Evolutionary conservation across 2,797 vertebrate species (phyloP).

Genomic region (Thaleichthys pacificus): DNA sequence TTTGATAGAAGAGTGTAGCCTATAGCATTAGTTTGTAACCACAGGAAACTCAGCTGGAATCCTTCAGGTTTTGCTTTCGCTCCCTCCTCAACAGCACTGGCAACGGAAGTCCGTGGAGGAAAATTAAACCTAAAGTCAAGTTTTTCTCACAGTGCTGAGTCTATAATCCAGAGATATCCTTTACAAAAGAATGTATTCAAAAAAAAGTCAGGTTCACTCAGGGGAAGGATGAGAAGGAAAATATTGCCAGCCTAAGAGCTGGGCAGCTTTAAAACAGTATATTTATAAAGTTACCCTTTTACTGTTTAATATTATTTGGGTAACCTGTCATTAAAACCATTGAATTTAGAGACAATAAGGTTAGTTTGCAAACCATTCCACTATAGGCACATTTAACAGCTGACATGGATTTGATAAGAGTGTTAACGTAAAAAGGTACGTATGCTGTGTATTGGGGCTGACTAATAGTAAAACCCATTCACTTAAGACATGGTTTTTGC

Average conservation of each 20-base stretch:
- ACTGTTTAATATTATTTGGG: background rate
- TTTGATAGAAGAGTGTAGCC: slow-evolving; percentile 77
- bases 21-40: slow-evolving; percentile 80
- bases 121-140: slow-evolving; percentile 77
- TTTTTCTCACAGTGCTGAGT: slow-evolving; percentile 77
- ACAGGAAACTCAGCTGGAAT: slow-evolving; percentile 83
- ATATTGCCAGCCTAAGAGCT: slow-evolving; percentile 62
- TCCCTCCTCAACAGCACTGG: slow-evolving; percentile 57
- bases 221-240: slow-evolving; percentile 65
- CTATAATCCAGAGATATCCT: slow-evolving; percentile 82
- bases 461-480: slow-evolving; percentile 35
- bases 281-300: background rate
- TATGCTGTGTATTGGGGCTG: slow-evolving; percentile 29
- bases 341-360: background rate
- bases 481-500: slow-evolving; percentile 34
- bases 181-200: slow-evolving; percentile 77
- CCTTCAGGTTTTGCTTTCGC: slow-evolving; percentile 61
- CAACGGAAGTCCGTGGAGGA: slow-evolving; percentile 75
- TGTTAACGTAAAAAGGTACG: slow-evolving; percentile 10
- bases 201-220: slow-evolving; percentile 73
- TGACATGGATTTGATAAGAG: slow-evolving; percentile 22
- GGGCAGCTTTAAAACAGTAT: slow-evolving; percentile 29
- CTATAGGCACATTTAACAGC: background rate
- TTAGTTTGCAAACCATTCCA: background rate
- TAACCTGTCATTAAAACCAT: background rate